Base-by-base conservation (phyloP, 2,797 vertebrate genomes). In the Monodelphis domestica region DNA sequence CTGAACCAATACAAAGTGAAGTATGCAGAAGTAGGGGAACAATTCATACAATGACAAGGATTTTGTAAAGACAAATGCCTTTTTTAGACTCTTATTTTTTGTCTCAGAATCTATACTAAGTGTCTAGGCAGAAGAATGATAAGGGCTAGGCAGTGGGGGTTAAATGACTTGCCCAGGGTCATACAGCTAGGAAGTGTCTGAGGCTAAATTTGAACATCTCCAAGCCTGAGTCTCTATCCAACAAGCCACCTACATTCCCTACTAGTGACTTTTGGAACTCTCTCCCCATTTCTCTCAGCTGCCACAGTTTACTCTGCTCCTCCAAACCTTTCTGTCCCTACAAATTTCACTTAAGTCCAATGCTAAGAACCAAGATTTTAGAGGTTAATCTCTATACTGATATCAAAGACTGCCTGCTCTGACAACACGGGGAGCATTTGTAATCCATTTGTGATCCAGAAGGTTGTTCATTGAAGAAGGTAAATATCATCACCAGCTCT, bases 381-480 rank as follows among this genome's bases (percentile, higher is more conserved):
- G 89, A 93, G 95, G 93, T 93, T 97, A 38, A 96, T 96, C 97
- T 93, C 94, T 90, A 53, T 0, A 0, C 89, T 93, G 94, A 93
- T 38, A 88, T 89, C 93, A 88, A 96, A 93, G 57, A n/a, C 57
- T 4, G 12, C 91, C 94, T 96, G 96, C 93, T 96, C 45, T 94
- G 59, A 10, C 57, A 91, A 89, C 94, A 95, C 4, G 96, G 93
- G 94, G 95, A 97, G 96, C 95, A 95, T 63, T 94, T 95, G 96
- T 97, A 90, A 94, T 93, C 90, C 96, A 95, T n/a, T n/a, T n/a
- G n/a, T n/a, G n/a, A n/a, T n/a, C n/a, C n/a, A n/a, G 96, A 94
- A 96, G 95, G 96, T 98, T 94, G 97, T 90, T 90, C 30, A 53
- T 89, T 91, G 89, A 92, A 87, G 96, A 97, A 96, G 95, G 93